phyloP scores from a whole-genome alignment of 2,797 vertebrate species.

The Peromyscus aztecus region DNA sequence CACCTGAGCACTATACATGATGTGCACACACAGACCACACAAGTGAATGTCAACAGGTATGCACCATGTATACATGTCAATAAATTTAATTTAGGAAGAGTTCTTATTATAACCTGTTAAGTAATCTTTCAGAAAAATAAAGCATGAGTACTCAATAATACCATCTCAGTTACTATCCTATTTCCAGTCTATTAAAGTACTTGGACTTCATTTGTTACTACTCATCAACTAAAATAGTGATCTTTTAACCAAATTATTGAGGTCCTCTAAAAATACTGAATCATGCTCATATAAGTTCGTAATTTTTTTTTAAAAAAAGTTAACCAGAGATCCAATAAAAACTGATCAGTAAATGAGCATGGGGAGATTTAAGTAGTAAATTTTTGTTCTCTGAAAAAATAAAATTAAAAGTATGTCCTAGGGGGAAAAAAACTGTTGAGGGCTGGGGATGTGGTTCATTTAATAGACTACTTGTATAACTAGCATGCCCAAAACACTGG shows the following conservation, averaged over 20 bases:
- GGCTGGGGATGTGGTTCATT: not conserved
- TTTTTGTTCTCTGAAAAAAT: conserved; percentile 47
- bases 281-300: not conserved
- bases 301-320: not conserved
- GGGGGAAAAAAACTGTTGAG: not conserved
- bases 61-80: not conserved
- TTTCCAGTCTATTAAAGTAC: conserved; percentile 35
- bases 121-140: conserved; percentile 41
- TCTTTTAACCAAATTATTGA: conserved; percentile 28
- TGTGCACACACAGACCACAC: not conserved
- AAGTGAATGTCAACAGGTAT: not conserved
- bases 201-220: conserved; percentile 18
- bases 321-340: conserved; percentile 12
- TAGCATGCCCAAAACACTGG: not conserved
- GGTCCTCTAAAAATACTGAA: conserved; percentile 37
- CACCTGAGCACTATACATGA: not conserved
- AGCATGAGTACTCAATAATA: not conserved
- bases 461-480: not conserved
- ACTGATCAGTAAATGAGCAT: not conserved
- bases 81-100: not conserved
- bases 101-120: not conserved
- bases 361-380: not conserved
- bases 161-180: conserved; percentile 4
- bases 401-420: not conserved
- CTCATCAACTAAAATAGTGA: conserved; percentile 18